phyloP scores from a whole-genome alignment of 2,113 vertebrate species.

The Zapornia atra region DNA sequence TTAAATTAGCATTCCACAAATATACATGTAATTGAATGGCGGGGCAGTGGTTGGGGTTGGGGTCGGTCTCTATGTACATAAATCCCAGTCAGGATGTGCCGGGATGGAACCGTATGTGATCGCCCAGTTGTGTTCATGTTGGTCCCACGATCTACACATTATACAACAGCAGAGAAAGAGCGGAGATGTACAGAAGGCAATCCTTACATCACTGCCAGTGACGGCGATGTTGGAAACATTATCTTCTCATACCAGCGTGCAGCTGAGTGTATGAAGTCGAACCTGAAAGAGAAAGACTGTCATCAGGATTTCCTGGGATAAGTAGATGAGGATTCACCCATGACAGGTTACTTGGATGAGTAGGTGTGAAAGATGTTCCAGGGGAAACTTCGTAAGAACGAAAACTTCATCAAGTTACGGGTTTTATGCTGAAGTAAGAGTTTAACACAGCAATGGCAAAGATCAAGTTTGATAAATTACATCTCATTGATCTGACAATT shows the following conservation, averaged over 20 bases:
- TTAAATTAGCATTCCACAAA: conserved; percentile 99
- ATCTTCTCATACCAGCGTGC: conserved; percentile 91
- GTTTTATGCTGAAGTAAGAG: background rate
- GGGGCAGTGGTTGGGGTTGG: background rate
- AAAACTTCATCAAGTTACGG: background rate
- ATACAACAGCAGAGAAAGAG: conserved; percentile 82
- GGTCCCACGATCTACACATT: conserved; percentile 85
- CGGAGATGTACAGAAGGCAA: conserved; percentile 83
- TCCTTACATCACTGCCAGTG: conserved; percentile 71
- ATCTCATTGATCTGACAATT: background rate
- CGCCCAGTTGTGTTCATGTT: conserved; percentile 77
- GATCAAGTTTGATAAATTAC: background rate
- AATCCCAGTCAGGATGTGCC: conserved; percentile 79
- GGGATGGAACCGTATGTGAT: conserved; percentile 76
- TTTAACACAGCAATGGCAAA: background rate
- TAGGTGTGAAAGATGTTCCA: accelerated
- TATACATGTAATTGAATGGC: conserved; percentile 84
- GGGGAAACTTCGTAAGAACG: background rate
- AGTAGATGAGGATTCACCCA: background rate
- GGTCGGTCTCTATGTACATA: conserved; percentile 74
- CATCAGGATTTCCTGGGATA: background rate
- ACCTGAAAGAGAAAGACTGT: conserved; percentile 71
- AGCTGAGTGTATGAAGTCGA: conserved; percentile 83
- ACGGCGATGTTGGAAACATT: conserved; percentile 69
- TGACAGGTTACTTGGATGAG: background rate